Conservation (phyloP, 2,797 vertebrate species). For the Coregonus suidteri region DNA sequence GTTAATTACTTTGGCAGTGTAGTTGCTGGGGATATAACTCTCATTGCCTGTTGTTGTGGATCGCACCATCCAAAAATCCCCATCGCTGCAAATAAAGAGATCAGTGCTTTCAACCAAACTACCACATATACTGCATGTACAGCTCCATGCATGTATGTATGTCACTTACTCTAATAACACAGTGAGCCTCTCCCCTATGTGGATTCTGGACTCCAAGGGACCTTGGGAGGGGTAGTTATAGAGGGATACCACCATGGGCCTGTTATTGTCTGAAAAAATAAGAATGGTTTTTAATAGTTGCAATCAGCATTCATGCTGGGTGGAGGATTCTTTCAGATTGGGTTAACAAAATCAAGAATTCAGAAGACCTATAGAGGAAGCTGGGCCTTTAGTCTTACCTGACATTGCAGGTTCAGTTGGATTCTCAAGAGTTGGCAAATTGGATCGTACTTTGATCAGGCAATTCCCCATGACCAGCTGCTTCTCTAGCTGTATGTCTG, state of each 20-base stretch:
- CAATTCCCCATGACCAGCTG: slow-evolving; percentile 67
- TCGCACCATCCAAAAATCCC: slow-evolving; percentile 82
- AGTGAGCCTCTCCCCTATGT: slow-evolving; percentile 78
- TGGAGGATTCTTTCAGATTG: background rate
- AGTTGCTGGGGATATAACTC: slow-evolving; percentile 77
- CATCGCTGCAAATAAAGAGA: slow-evolving; percentile 71
- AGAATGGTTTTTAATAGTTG: background rate
- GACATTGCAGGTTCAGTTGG: slow-evolving; percentile 49
- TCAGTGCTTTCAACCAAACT: background rate
- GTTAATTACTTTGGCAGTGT: slow-evolving; percentile 79
- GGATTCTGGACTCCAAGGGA: slow-evolving; percentile 61
- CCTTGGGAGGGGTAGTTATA: slow-evolving; percentile 72
- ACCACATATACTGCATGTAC: background rate
- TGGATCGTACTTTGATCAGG: slow-evolving; percentile 54
- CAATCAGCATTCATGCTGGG: background rate
- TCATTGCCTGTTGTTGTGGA: slow-evolving; percentile 73
- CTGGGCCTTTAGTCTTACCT: slow-evolving; percentile 48
- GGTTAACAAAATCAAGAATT: background rate
- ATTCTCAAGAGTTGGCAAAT: slow-evolving; percentile 50
- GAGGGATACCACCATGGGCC: slow-evolving; percentile 74
- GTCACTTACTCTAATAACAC: slow-evolving; percentile 82
- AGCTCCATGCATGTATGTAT: background rate
- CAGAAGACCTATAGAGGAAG: background rate
- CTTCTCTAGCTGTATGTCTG: slow-evolving; percentile 15
- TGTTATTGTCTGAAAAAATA: slow-evolving; percentile 45